phyloP scores from a whole-genome alignment of 92 coral and sea anemone species.

The Metridium senile region DNA sequence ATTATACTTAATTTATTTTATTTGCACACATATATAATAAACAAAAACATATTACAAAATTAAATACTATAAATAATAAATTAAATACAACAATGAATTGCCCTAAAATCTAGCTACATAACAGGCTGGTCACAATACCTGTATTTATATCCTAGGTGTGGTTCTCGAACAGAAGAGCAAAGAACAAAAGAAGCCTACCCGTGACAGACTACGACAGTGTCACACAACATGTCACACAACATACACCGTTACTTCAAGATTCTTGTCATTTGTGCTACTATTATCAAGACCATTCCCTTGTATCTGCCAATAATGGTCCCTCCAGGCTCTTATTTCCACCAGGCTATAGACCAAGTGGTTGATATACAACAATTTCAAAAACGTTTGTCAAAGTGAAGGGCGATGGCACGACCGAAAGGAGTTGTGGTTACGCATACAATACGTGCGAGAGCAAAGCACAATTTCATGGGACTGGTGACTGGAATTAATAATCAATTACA shows the following conservation, averaged over 20 bases:
- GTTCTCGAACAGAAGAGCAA: slow-evolving; percentile 70
- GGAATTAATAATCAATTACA: too few species aligned
- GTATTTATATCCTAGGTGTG: slow-evolving; percentile 34
- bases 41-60: too few species aligned
- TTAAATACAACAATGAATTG: too few species aligned
- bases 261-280: slow-evolving; percentile 13
- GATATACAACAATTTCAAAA: too few species aligned
- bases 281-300: slow-evolving; percentile 9
- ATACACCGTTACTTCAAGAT: neutral
- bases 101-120: neutral
- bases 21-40: too few species aligned
- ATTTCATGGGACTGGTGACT: too few species aligned
- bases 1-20: too few species aligned
- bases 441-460: too few species aligned
- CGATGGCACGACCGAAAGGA: too few species aligned
- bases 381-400: too few species aligned
- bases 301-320: slow-evolving; percentile 40
- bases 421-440: too few species aligned
- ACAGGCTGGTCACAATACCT: neutral
- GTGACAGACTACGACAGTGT: neutral
- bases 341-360: slow-evolving; percentile 42
- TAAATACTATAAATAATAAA: too few species aligned
- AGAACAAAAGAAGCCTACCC: slow-evolving; percentile 42
- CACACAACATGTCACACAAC: neutral
- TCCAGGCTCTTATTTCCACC: slow-evolving; percentile 50